Base-by-base conservation (phyloP, 2,113 vertebrate species). In the Mobula hypostoma region DNA sequence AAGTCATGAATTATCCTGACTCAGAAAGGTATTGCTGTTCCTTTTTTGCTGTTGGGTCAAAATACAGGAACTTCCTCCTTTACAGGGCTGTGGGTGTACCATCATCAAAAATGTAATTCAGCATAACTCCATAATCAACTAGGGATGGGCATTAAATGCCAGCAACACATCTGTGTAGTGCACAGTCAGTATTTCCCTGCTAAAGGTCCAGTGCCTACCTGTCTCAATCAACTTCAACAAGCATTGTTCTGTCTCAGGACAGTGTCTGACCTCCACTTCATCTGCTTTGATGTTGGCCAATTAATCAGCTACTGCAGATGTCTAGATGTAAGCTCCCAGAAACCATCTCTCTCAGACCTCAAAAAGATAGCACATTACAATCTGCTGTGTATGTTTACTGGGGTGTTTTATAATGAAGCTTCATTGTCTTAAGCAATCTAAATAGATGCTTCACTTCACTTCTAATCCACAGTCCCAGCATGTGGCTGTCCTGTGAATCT, bases 401-500 rank as follows among this genome's bases (percentile, higher is more conserved):
- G 85, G n/a, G 61, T 32, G 85, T 32, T 90, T 32, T 66, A 68
- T 66, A 68, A 68, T 90, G 63, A 90, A 32, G n/a, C 7, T 90
- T 63, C 61, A 66, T 32, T 90, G 58, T 90, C 7, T 90, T 29
- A 66, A 68, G 85, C 61, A 90, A 90, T 90, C 6, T 66, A 90
- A 61, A 61, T 66, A 6, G 85, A 88, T 32, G 85, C 61, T 66
- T 66, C 85, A 90, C 14, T 90, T 90, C 85, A 90, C 29, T 90
- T 90, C 58, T 90, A 90, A 90, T 90, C 85, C 58, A 63, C 85
- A 66, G 21, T 32, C 85, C 61, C 85, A 90, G 85, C 85, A 90
- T 90, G 85, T 90, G 85, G 85, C 85, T 66, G 85, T n/a, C 85
- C 85, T 90, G 61, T 90, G 85, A 32, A 90, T 90, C 61, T 66